Evolutionary conservation across 2,888 invertebrate genomes (phyloP).

Genomic region (Agriopis marginaria): DNA sequence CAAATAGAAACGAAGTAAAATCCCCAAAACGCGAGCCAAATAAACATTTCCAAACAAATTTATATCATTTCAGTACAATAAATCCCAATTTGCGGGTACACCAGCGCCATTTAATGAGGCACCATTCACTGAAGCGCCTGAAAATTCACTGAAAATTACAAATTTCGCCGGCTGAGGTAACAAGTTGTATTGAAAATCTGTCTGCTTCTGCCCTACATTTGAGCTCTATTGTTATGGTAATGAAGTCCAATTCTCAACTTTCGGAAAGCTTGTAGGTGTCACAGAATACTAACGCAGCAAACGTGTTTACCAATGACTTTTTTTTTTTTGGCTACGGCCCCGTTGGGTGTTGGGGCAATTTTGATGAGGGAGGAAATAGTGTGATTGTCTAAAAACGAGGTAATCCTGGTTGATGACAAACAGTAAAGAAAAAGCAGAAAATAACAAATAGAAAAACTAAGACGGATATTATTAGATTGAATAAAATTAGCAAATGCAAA

Average conservation of each 20-base stretch:
- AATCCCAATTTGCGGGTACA: conserved; percentile 26
- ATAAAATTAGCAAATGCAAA: no score
- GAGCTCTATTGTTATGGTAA: conserved; percentile 17
- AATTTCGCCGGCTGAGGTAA: conserved; percentile 19
- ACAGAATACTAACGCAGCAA: background rate
- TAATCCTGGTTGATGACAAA: no score
- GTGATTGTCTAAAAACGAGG: no score
- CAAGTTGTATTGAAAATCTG: conserved; percentile 25
- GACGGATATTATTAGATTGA: no score
- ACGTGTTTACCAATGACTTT: no score
- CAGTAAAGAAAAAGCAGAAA: no score
- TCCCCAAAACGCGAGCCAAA: background rate
- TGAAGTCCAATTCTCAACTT: conserved; percentile 7
- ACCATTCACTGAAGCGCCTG: conserved; percentile 15
- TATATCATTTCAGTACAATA: conserved; percentile 26
- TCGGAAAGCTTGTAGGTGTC: conserved; percentile 1
- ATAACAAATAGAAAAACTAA: no score
- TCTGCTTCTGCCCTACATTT: conserved; percentile 15
- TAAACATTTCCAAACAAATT: conserved; percentile 25
- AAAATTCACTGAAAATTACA: conserved; percentile 22
- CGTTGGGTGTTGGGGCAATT: no score
- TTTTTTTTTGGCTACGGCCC: no score
- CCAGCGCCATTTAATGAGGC: conserved; percentile 22
- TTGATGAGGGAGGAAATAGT: no score
- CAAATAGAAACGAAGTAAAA: background rate